Base-by-base conservation (phyloP, 2,888 invertebrate genomes). In the Caenorhabditis sp. region DNA sequence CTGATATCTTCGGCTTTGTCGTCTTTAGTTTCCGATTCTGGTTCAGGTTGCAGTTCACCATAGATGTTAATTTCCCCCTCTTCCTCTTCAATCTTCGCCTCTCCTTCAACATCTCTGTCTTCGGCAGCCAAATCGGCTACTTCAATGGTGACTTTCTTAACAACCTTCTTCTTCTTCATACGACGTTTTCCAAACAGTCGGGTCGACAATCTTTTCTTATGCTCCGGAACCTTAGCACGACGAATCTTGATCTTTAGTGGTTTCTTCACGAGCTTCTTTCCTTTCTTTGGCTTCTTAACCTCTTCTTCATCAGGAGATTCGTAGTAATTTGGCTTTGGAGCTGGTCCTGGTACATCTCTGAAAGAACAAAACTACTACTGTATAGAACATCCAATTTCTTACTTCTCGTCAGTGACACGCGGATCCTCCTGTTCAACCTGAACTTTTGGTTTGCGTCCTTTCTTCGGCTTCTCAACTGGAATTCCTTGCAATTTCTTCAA, bases 301-400 rank as follows among this genome's bases (percentile, higher is more conserved):
- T 35, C 0, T 2, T 28, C 60, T 9, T 58, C 61, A 22, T 61
- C 51, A 0, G 71, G 55, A 26, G 62, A 55, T 20, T 55, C 62
- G 13, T 53, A 62, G 32, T 40, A 51, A 1, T 9, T 8, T 20
- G 53, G 28, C 15, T 37, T 37, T 53, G 67, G 76, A 51, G 76
- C 76, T 8, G 76, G 76, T 0, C 76, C 76, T 11, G 76, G 67
- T 4, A 67, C 37, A 28, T 67, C 76, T 61, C 76, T 76, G 67
- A 32, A 76, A 65, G n/a, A 26, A 5, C 1, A 2, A 18, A 53
- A 68, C 20, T n/a, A 26, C 5, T 20, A 13, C 13, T 9, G 18
- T 28, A 22, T n/a, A 4, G 24, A 5, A 28, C 22, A 11, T 22
- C 22, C 40, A 40, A 40, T 40, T 8, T 20, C 53, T 58, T 18